A percentile compares a stretch with the other conserved stretches of the same genome.
These are phyloP conservation scores for Ormyrus thymus DNA, from an alignment of 2,888 invertebrate genomes.

Conservation along the genomic window DNA sequence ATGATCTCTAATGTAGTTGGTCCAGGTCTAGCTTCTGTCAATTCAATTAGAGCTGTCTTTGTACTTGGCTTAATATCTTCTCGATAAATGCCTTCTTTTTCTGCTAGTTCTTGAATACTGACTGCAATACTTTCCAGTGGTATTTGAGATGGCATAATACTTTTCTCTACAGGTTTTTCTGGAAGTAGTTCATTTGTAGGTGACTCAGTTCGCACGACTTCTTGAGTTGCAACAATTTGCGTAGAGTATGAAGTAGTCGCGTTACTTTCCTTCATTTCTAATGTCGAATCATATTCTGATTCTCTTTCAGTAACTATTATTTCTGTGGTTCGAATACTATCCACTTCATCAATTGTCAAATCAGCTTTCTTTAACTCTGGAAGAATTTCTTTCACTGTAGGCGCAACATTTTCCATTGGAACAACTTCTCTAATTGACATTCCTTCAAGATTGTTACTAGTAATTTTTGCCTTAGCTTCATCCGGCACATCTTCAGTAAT, in stretches of 20 bases:
- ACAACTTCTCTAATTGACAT: conserved; percentile 77
- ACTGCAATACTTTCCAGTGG: conserved; percentile 73
- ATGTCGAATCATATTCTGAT: conserved; percentile 71
- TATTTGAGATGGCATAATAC: conserved; percentile 61
- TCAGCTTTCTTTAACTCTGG: conserved; percentile 75
- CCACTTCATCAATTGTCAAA: conserved; percentile 72
- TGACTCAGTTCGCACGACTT: conserved; percentile 75
- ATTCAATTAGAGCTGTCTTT: conserved; percentile 73
- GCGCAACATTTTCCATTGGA: conserved; percentile 77
- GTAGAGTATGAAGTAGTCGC: conserved; percentile 75
- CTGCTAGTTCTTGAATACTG: conserved; percentile 72
- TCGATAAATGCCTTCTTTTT: conserved; percentile 74
- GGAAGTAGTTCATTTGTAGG: conserved; percentile 71
- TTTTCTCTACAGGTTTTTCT: conserved; percentile 63
- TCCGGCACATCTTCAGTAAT: conserved; percentile 72
- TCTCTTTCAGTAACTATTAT: conserved; percentile 76
- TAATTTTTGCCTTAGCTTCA: conserved; percentile 74
- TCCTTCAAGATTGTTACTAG: conserved; percentile 73
- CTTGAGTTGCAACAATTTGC: conserved; percentile 76
- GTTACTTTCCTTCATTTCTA: conserved; percentile 71
- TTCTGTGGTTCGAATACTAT: conserved; percentile 76
- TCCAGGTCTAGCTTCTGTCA: conserved; percentile 69
- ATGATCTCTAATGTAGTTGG: conserved; percentile 69
- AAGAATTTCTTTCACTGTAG: conserved; percentile 70
- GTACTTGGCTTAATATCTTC: conserved; percentile 70